Evolutionary conservation across 2,888 invertebrate species (phyloP), one percentile per base, ranked within the genome.

Genomic region (Andrena bicolor): DNA sequence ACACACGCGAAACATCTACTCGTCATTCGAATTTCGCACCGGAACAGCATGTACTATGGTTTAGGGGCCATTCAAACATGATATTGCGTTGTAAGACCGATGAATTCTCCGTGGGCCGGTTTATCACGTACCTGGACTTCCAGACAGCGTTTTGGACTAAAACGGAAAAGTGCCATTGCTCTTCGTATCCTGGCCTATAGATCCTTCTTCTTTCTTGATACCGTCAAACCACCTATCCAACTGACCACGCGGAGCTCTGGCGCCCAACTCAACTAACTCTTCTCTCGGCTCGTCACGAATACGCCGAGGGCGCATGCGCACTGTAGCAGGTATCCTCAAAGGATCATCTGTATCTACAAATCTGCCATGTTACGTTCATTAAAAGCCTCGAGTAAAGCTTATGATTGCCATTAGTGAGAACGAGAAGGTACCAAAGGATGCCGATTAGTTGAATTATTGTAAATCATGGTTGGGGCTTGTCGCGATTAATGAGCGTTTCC

Each of bases 121-220:
- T 66, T 41, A 30, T 16, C 69, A 90, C 91, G 72, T 88, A 93
- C 93, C 92, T 93, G 93, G 32, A 93, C 87, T 74, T 93, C 94
- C 82, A 93, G 86, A 88, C 93, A 93, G 82, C 93, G 92, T 87
- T 90, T 92, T 70, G 91, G 89, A 83, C 89, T 93, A 70, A 93
- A 90, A 81, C 93, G 92, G 86, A 93, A 93, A 26, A 94, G 91
- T 90, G 93, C 93, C 93, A 94, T 93, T 79, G 87, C 92, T 85
- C 86, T 83, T 86, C 74, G 79, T 85, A 86, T 87, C 86, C 83
- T 86, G 79, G 71, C 76, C 82, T 83, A 80, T 75, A 72, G 79
- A 75, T 78, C 76, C 72, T 83, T 84, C 75, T 56, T 85, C 79
- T 82, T 80, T 71, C 78, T 83, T 73, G 77, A 84, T 87, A 88